A percentile compares a stretch with the other conserved stretches of the same genome.
Conservation (phyloP, 1,140 invertebrate genomes). For the Nasonia vitripennis region DNA sequence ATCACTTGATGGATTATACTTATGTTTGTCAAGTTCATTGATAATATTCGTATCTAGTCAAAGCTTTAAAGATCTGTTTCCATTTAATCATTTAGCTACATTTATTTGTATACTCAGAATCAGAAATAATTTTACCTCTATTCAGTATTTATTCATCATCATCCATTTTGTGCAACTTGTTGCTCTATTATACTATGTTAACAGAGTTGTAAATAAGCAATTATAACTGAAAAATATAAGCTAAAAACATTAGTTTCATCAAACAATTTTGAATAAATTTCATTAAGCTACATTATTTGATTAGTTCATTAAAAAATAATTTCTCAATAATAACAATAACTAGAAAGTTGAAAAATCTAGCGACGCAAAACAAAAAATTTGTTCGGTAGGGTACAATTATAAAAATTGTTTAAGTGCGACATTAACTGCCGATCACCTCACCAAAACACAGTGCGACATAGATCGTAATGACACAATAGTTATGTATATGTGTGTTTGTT, state of each 20-base stretch:
- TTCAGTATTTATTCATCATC: background rate
- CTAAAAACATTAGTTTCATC: background rate
- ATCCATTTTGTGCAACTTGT: conserved; percentile 34
- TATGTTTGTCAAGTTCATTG: conserved; percentile 25
- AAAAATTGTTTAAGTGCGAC: conserved; percentile 33
- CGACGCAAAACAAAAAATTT: background rate
- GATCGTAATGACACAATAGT: conserved; percentile 52
- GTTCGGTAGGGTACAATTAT: background rate
- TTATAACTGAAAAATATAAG: conserved; percentile 35
- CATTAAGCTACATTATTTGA: background rate
- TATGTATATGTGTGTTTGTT: conserved; percentile 63
- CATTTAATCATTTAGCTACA: background rate
- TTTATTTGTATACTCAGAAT: conserved; percentile 6
- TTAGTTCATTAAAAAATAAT: background rate
- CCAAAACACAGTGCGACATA: conserved; percentile 37
- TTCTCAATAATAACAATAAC: conserved; percentile 14
- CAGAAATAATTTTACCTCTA: background rate
- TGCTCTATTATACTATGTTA: background rate
- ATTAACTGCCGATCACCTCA: conserved; percentile 33
- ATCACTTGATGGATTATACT: background rate
- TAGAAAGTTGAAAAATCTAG: conserved; percentile 6
- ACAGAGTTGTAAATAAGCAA: conserved; percentile 50
- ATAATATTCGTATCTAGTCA: conserved; percentile 14
- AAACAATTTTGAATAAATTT: conserved; percentile 25
- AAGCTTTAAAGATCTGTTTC: background rate